These are phyloP conservation scores for Melanargia galathea DNA, from an alignment of 2,888 invertebrate species.

Conservation along the genomic window DNA sequence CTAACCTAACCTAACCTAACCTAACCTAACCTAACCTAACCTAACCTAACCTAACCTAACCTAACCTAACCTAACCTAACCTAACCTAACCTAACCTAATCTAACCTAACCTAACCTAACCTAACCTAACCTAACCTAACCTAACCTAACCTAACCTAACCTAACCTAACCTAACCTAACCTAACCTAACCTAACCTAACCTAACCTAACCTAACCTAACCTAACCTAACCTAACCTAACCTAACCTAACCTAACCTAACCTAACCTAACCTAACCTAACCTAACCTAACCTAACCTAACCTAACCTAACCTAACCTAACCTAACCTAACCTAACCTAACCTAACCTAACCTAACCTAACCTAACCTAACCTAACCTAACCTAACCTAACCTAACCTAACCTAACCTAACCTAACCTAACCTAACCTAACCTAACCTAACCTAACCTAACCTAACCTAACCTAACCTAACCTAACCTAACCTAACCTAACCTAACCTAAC, in stretches of 20 bases:
- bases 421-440: slow-evolving; percentile 28
- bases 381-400: slow-evolving; percentile 28
- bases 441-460: slow-evolving; percentile 28
- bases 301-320: slow-evolving; percentile 33
- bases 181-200: slow-evolving; percentile 39
- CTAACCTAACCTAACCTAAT: slow-evolving; percentile 42
- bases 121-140: slow-evolving; percentile 35
- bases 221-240: slow-evolving; percentile 36
- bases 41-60: slow-evolving; percentile 42
- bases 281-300: slow-evolving; percentile 39
- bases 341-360: slow-evolving; percentile 28
- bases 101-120: slow-evolving; percentile 43
- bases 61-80: slow-evolving; percentile 40
- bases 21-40: no score
- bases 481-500: slow-evolving; percentile 28
- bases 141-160: slow-evolving; percentile 38
- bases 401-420: slow-evolving; percentile 28
- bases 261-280: slow-evolving; percentile 38
- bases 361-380: slow-evolving; percentile 28
- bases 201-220: slow-evolving; percentile 39
- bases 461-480: slow-evolving; percentile 28
- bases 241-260: slow-evolving; percentile 36
- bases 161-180: slow-evolving; percentile 39
- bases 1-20: no score
- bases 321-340: slow-evolving; percentile 28